phyloP scores from a whole-genome alignment of 37 sponge, comb jelly and placozoan genomes.

The Bolinopsis microptera region DNA sequence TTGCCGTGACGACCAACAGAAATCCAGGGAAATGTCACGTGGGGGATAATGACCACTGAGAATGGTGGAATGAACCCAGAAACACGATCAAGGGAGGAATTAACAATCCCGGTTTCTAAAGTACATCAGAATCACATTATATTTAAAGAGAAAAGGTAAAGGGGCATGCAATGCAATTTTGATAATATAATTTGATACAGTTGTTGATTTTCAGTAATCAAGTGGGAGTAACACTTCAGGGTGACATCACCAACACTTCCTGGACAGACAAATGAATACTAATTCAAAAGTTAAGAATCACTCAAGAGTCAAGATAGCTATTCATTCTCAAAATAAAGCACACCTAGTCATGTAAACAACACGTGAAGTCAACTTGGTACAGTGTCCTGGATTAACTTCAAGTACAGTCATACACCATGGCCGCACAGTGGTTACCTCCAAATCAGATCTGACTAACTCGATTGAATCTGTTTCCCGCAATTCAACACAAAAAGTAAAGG shows the following conservation, averaged over 20 bases:
- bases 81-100: background rate
- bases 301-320: too few relatives aligned
- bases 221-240: background rate
- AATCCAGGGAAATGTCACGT: background rate
- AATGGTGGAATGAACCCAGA: background rate
- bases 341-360: too few relatives aligned
- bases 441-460: background rate
- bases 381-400: background rate
- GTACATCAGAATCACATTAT: background rate
- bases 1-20: background rate
- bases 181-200: background rate
- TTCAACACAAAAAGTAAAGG: background rate
- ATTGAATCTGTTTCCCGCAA: background rate
- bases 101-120: background rate
- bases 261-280: background rate
- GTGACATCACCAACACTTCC: background rate
- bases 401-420: background rate
- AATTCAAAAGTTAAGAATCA: background rate
- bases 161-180: background rate
- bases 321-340: too few relatives aligned
- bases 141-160: background rate
- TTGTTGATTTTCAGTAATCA: background rate
- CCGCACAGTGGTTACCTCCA: background rate
- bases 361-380: too few relatives aligned
- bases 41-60: background rate